These are phyloP conservation scores for Drosophila stalkeri DNA, from an alignment of 2,888 invertebrate genomes.

Conservation along the genomic window DNA sequence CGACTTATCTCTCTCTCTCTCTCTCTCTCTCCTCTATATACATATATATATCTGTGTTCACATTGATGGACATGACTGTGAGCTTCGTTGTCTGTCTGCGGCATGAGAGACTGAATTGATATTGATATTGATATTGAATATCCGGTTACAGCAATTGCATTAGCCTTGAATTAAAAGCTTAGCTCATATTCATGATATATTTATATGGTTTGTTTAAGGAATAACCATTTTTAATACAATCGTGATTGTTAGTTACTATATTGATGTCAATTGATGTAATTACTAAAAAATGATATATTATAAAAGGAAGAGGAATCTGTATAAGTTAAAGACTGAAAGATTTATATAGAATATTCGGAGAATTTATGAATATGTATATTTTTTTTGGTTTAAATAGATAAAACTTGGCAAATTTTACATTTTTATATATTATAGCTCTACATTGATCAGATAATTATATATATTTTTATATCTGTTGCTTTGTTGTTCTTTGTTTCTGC, in stretches of 20 bases:
- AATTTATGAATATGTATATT: background rate
- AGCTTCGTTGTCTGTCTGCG: slow-evolving; percentile 28
- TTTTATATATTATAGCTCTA: background rate
- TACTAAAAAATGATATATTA: background rate
- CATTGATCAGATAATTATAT: background rate
- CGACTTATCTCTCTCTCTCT: background rate
- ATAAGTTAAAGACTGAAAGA: background rate
- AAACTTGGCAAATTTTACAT: background rate
- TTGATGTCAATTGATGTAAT: background rate
- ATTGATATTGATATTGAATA: slow-evolving; percentile 46
- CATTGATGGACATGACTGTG: slow-evolving; percentile 41
- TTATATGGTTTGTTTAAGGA: background rate
- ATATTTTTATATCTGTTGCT: too few relatives aligned
- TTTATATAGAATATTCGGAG: background rate
- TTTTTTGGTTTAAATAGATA: background rate
- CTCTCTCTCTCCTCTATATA: too few relatives aligned
- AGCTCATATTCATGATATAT: background rate
- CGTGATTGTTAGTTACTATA: background rate
- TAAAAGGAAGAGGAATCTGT: background rate
- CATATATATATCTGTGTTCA: background rate
- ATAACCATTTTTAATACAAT: background rate
- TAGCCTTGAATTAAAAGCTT: slow-evolving; percentile 21
- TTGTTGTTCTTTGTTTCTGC: too few relatives aligned
- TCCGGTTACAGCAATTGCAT: slow-evolving; percentile 38
- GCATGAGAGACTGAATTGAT: slow-evolving; percentile 31